A percentile compares a stretch with the other conserved stretches of the same genome.
phyloP scores from a whole-genome alignment of 1,140 invertebrate species.

The Anastrepha obliqua region DNA sequence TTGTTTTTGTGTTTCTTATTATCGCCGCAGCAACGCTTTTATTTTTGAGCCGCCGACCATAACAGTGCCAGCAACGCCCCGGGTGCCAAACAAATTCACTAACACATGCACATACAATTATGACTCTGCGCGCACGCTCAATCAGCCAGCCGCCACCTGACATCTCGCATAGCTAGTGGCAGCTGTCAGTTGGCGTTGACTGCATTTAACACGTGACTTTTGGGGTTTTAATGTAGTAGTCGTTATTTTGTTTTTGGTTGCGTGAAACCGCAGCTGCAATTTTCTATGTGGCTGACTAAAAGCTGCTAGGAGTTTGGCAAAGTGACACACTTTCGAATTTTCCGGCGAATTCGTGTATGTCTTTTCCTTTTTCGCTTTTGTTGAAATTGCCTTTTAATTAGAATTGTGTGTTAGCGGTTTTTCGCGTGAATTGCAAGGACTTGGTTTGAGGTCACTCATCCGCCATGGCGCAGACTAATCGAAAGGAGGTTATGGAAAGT shows the following conservation, averaged over 20 bases:
- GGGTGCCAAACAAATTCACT: background rate
- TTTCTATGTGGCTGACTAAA: background rate
- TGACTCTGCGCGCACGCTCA: background rate
- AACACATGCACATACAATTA: background rate
- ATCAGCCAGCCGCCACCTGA: background rate
- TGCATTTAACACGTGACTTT: background rate
- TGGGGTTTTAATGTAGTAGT: background rate
- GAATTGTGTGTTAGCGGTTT: background rate
- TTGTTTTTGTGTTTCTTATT: background rate
- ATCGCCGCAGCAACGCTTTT: background rate
- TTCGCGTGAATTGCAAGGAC: background rate
- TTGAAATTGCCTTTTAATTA: constrained; percentile 27
- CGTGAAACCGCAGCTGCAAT: background rate
- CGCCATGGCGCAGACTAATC: too few relatives aligned
- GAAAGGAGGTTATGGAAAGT: too few relatives aligned
- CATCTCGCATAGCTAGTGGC: background rate
- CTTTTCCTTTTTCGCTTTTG: background rate
- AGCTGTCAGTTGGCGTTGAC: background rate
- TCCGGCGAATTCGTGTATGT: background rate
- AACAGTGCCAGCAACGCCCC: background rate
- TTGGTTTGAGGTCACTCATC: background rate
- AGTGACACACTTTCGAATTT: constrained; percentile 22
- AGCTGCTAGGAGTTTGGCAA: background rate
- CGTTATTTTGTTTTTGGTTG: background rate
- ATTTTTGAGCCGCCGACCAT: background rate